A percentile compares a stretch with the other conserved stretches of the same genome.
Conservation (phyloP, 2,888 invertebrate species). For the Psococerastis gibbosa region DNA sequence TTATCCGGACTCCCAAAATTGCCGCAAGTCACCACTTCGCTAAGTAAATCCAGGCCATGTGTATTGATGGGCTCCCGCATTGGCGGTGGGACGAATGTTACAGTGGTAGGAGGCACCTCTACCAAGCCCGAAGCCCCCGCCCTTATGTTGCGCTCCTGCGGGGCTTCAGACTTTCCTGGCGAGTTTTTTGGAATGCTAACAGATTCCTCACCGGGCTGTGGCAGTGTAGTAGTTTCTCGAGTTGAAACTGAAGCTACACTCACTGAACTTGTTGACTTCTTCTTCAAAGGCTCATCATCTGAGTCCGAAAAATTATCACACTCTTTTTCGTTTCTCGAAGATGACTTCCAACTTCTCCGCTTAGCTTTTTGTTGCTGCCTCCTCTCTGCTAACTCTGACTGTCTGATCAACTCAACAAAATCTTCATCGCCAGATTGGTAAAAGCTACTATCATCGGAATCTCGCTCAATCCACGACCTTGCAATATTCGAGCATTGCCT, state of each 20-base stretch:
- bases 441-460: background rate
- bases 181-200: too few species aligned
- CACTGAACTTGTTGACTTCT: too few species aligned
- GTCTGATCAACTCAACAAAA: conserved; percentile 16
- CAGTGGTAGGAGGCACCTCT: conserved; percentile 10
- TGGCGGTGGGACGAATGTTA: background rate
- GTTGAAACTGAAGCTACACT: conserved; percentile 17
- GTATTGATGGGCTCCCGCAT: background rate
- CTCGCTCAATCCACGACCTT: background rate
- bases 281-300: conserved; percentile 43
- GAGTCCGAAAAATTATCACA: conserved; percentile 35
- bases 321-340: conserved; percentile 23
- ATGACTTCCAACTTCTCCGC: conserved; percentile 12
- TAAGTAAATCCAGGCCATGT: conserved; percentile 17
- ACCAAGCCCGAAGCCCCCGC: conserved; percentile 11
- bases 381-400: conserved; percentile 16
- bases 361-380: conserved; percentile 13
- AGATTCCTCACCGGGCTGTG: conserved; percentile 13
- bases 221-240: conserved; percentile 9
- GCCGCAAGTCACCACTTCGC: conserved; percentile 25
- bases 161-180: conserved; percentile 11
- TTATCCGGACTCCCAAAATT: conserved; percentile 44
- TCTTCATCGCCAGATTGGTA: conserved; percentile 14
- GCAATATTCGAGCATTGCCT: background rate
- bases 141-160: conserved; percentile 12